Evolutionary conservation across 2,888 invertebrate genomes (phyloP).

Genomic region (Eupithecia exiguata): DNA sequence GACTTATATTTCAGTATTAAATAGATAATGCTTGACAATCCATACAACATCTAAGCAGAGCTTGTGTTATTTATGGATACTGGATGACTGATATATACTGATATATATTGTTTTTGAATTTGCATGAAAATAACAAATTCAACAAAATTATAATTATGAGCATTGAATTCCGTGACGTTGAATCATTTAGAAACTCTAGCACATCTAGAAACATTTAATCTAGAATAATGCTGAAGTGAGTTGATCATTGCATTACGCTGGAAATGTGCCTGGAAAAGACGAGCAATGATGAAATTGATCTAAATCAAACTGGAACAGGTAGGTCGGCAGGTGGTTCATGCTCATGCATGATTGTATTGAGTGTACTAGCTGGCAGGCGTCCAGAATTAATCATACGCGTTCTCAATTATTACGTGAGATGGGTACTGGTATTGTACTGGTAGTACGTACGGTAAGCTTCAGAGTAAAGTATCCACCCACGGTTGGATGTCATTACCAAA

Average conservation of each 20-base stretch:
- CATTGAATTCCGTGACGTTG: neutral
- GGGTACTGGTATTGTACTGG: neutral
- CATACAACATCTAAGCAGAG: too few relatives aligned
- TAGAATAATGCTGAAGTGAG: neutral
- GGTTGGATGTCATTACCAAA: too few relatives aligned
- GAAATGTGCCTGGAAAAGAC: too few relatives aligned
- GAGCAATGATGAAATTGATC: neutral
- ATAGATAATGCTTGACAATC: too few relatives aligned
- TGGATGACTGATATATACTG: neutral
- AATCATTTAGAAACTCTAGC: neutral
- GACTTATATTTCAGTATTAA: neutral
- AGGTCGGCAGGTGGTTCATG: conserved; percentile 6
- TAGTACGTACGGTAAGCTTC: neutral
- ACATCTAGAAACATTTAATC: neutral
- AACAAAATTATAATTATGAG: neutral
- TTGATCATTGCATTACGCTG: neutral
- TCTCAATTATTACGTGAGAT: conserved; percentile 1
- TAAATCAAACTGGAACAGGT: neutral
- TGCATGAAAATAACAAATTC: neutral
- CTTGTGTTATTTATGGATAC: too few relatives aligned
- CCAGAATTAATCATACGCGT: conserved; percentile 20
- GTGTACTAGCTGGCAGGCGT: conserved; percentile 21
- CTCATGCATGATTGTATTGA: conserved; percentile 11
- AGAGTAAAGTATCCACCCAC: too few relatives aligned
- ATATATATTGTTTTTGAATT: neutral